A percentile compares a stretch with the other conserved stretches of the same genome.
These are phyloP conservation scores for Eupithecia exiguata DNA, from an alignment of 2,888 invertebrate genomes.

Conservation along the genomic window DNA sequence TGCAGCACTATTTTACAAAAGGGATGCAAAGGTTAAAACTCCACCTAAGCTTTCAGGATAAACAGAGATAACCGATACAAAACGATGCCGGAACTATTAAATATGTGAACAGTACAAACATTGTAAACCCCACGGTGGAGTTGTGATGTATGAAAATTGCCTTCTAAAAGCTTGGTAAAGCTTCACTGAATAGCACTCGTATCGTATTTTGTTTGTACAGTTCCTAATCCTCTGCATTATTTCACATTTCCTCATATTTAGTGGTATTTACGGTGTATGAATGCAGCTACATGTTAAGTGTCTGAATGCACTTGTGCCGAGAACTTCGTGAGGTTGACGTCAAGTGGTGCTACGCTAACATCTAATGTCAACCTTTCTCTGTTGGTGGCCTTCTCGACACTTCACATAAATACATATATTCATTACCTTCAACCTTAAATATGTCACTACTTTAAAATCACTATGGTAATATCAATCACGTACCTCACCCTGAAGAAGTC, in stretches of 20 bases:
- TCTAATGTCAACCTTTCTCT: slow-evolving; percentile 53
- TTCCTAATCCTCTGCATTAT: slow-evolving; percentile 42
- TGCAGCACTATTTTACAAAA: neutral
- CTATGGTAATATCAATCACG: neutral
- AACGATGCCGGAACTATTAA: slow-evolving; percentile 33
- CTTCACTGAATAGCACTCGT: slow-evolving; percentile 33
- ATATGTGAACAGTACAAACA: slow-evolving; percentile 31
- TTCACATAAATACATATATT: slow-evolving; percentile 30
- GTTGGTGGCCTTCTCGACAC: slow-evolving; percentile 51
- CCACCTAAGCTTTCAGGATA: slow-evolving; percentile 29
- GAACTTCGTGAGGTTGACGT: slow-evolving; percentile 45
- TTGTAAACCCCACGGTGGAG: slow-evolving; percentile 34
- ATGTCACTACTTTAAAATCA: neutral
- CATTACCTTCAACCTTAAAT: neutral
- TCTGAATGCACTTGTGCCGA: slow-evolving; percentile 40
- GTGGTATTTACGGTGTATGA: slow-evolving; percentile 35
- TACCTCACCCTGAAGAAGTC: too few relatives aligned
- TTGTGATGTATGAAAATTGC: slow-evolving; percentile 37
- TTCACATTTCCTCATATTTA: slow-evolving; percentile 42
- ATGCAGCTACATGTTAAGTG: slow-evolving; percentile 38
- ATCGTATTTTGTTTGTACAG: slow-evolving; percentile 38
- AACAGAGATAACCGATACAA: slow-evolving; percentile 33
- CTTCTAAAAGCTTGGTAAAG: slow-evolving; percentile 36
- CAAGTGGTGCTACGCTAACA: slow-evolving; percentile 50
- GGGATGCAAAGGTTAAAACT: slow-evolving; percentile 6